Base-by-base conservation (phyloP, 2,113 vertebrate species). In the Turdus rufiventris region DNA sequence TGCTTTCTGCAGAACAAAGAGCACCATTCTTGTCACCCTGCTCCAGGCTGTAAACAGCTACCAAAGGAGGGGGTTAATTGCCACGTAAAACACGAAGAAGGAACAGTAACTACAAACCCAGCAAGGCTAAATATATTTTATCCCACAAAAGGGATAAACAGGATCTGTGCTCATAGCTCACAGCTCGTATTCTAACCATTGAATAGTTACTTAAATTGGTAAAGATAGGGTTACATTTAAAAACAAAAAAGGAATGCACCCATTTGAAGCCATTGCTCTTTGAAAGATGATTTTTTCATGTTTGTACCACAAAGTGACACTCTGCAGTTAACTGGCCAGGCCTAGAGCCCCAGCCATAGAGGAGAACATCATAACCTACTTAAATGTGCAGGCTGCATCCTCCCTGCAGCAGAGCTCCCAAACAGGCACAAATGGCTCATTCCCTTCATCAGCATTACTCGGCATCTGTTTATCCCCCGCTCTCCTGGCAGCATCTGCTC, bases 121-220 rank as follows among this genome's bases (percentile, higher is more conserved):
- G 56, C 38, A 94, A 88, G 57, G n/a, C 68, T 88, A 81, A 95
- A 95, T 77, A 80, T 85, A 88, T 94, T 96, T 90, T 67, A 85
- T 80, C 40, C 91, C 85, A 93, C 78, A 80, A 85, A 92, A 91
- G 18, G 83, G 72, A 91, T 75, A 93, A 94, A 74, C 34, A 90
- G 33, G 47, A 65, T 82, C 88, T 82, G 57, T 81, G 40, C 20
- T 80, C 63, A 36, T 67, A 85, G 67, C 82, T 81, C 36, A 60
- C 50, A 68, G 85, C 77, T 86, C 9, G 4, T 84, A 65, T 92
- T 90, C 61, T 81, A 83, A 95, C 72, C 79, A 88, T 92, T 84
- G 82, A 85, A 86, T 71, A 84, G 78, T 53, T 56, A 73, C 63
- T 91, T 80, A 74, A 94, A 93, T 74, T 91, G 76, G 85, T 88